phyloP scores from a whole-genome alignment of 2,113 vertebrate species.

The Pontoporia blainvillei region DNA sequence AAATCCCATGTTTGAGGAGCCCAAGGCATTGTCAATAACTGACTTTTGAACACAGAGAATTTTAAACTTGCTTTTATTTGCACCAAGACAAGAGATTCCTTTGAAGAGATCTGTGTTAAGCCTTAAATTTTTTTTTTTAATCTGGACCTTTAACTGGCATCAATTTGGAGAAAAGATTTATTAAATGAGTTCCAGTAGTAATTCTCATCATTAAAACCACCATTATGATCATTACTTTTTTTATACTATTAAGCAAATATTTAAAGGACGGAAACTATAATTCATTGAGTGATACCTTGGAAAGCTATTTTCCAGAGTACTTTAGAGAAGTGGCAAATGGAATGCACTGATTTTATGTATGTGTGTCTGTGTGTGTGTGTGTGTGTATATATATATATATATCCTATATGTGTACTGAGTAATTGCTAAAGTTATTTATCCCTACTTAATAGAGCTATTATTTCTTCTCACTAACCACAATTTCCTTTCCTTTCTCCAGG shows the following conservation, averaged over 20 bases:
- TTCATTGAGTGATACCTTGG: neutral
- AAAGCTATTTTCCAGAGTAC: neutral
- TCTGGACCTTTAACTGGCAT: neutral
- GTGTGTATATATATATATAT: fast-evolving
- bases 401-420: neutral
- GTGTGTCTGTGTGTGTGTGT: too few relatives aligned
- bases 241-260: neutral
- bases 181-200: neutral
- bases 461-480: neutral
- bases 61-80: slow-evolving; percentile 54
- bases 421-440: neutral
- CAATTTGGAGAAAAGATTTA: neutral
- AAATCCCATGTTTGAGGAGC: slow-evolving; percentile 33
- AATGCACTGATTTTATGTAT: neutral
- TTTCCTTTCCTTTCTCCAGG: neutral
- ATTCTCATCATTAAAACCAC: neutral
- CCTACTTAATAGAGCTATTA: neutral
- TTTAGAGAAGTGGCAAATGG: neutral
- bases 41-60: slow-evolving; percentile 62
- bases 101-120: slow-evolving; percentile 48
- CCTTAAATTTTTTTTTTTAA: neutral
- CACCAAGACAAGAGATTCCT: slow-evolving; percentile 18
- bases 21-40: slow-evolving; percentile 64
- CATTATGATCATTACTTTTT: neutral
- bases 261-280: neutral